A percentile compares a stretch with the other conserved stretches of the same genome.
Evolutionary conservation across 1,140 invertebrate genomes (phyloP).

Genomic region (Marisa cornuarietis): DNA sequence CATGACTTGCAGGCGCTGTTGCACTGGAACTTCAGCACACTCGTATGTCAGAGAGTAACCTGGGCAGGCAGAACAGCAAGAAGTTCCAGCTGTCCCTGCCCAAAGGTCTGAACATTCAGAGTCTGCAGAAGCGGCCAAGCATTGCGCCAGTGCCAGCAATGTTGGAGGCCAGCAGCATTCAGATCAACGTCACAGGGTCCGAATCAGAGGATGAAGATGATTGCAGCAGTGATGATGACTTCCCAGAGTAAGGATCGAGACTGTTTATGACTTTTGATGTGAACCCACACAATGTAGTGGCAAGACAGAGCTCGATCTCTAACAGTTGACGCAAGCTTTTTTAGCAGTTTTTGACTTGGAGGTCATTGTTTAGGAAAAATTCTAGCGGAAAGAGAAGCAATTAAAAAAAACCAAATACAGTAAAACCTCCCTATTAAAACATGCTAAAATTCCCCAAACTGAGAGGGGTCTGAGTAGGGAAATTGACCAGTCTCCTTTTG

Average conservation of each 20-base stretch:
- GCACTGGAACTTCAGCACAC: conserved; percentile 61
- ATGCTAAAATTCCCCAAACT: too few species aligned
- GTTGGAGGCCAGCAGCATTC: conserved; percentile 57
- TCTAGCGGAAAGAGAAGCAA: too few species aligned
- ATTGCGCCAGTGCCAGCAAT: conserved; percentile 68
- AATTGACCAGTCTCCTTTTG: too few species aligned
- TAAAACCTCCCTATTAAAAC: too few species aligned
- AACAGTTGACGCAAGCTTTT: too few species aligned
- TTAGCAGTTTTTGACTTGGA: too few species aligned
- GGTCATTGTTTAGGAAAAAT: too few species aligned
- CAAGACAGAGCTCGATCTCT: too few species aligned
- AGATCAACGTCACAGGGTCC: conserved; percentile 41
- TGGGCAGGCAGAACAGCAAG: conserved; percentile 33
- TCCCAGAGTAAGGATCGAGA: conserved; percentile 41
- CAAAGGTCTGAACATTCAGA: conserved; percentile 52
- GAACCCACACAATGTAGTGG: too few species aligned
- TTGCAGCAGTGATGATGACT: conserved; percentile 28
- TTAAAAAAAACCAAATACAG: too few species aligned
- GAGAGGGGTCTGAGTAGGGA: too few species aligned
- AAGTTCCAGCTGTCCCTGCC: conserved; percentile 46
- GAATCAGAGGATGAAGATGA: conserved; percentile 44
- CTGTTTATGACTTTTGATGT: too few species aligned
- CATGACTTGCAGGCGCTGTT: conserved; percentile 45
- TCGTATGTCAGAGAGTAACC: conserved; percentile 15
- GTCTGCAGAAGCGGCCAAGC: conserved; percentile 61